A percentile compares a stretch with the other conserved stretches of the same genome.
Conservation (phyloP, 2,797 vertebrate species). For the Orientallactaga sibirica region DNA sequence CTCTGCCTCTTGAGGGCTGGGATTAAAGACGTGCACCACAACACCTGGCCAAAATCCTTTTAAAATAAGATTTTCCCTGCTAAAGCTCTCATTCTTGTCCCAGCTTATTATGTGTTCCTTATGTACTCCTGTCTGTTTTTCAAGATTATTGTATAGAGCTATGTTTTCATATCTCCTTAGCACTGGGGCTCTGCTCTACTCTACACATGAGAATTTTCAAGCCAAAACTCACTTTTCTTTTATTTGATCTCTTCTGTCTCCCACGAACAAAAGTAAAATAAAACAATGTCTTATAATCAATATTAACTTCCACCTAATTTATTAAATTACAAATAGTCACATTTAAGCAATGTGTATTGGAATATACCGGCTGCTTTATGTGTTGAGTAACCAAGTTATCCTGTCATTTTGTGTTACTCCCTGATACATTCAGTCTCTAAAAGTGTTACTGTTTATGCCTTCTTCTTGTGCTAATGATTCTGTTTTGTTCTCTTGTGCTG, state of each 20-base stretch:
- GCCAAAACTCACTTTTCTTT: not conserved
- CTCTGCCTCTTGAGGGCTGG: no score
- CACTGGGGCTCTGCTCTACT: not conserved
- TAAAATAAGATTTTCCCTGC: not conserved
- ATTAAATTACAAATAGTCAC: not conserved
- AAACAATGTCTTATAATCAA: not conserved
- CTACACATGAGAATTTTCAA: constrained; percentile 31
- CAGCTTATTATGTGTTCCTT: not conserved
- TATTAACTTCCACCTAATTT: not conserved
- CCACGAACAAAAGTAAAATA: not conserved
- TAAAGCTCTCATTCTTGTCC: not conserved
- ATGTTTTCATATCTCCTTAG: not conserved
- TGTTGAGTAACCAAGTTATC: not conserved
- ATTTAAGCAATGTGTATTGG: not conserved
- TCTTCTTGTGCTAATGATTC: constrained; percentile 6
- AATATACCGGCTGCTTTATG: not conserved
- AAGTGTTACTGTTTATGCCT: not conserved
- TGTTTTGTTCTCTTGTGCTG: not conserved
- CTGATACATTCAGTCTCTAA: not conserved
- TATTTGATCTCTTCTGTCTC: not conserved
- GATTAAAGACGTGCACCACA: no score
- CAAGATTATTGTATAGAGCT: not conserved
- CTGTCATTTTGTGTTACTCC: not conserved
- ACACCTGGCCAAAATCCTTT: no score
- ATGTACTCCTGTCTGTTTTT: not conserved